These are phyloP conservation scores for Marmota flaviventris DNA, from an alignment of 2,113 vertebrate species.

Conservation along the genomic window DNA sequence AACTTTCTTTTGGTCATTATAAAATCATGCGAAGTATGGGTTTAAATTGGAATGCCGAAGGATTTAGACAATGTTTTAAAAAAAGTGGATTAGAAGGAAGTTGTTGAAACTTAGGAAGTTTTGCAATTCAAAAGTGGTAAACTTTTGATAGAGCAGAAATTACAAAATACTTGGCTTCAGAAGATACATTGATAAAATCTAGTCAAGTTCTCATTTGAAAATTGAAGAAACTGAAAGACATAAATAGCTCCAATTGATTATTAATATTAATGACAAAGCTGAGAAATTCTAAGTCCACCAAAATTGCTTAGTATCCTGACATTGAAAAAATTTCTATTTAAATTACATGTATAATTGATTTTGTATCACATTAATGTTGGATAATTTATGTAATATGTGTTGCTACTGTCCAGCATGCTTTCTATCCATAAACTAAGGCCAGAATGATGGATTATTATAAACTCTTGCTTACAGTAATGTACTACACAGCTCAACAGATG, in stretches of 20 bases:
- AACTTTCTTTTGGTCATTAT: not conserved
- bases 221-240: constrained; percentile 37
- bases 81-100: constrained; percentile 35
- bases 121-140: constrained; percentile 62
- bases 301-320: constrained; percentile 28
- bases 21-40: not conserved
- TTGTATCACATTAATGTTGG: not conserved
- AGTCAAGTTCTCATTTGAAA: constrained; percentile 26
- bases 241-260: not conserved
- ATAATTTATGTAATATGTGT: constrained; percentile 12
- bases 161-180: not conserved
- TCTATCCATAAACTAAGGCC: not conserved
- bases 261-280: constrained; percentile 34
- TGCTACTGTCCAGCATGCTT: constrained; percentile 45
- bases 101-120: constrained; percentile 23
- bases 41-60: not conserved
- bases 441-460: constrained; percentile 41
- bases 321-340: constrained; percentile 59
- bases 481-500: constrained; percentile 35
- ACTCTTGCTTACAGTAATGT: constrained; percentile 16
- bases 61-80: constrained; percentile 37
- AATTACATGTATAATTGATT: not conserved
- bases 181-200: not conserved
- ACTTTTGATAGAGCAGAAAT: constrained; percentile 31
- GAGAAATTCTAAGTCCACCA: not conserved